A percentile compares a stretch with the other conserved stretches of the same genome.
Evolutionary conservation across 2,113 vertebrate genomes (phyloP).

Genomic region (Tor tambroides): DNA sequence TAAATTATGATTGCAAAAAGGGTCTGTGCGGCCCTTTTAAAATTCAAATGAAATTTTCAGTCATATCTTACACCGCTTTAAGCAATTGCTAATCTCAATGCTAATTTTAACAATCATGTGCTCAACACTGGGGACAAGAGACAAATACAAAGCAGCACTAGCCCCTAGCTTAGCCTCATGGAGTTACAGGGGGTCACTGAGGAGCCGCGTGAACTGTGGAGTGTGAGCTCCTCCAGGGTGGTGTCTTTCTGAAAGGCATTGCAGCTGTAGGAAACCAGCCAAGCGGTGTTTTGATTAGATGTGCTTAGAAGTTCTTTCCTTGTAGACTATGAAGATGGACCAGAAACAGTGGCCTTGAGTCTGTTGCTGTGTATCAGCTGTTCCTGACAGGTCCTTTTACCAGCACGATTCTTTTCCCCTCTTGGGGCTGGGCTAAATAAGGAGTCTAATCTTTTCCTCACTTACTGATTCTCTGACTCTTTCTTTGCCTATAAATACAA

Average conservation of each 20-base stretch:
- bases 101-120: slow-evolving; percentile 53
- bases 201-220: not conserved
- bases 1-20: slow-evolving; percentile 38
- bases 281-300: slow-evolving; percentile 35
- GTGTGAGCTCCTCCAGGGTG: not conserved
- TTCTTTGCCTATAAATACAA: slow-evolving; percentile 16
- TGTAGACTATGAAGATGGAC: slow-evolving; percentile 17
- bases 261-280: not conserved
- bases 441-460: slow-evolving; percentile 19
- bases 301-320: slow-evolving; percentile 34
- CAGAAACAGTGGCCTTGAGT: slow-evolving; percentile 29
- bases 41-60: slow-evolving; percentile 52
- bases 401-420: slow-evolving; percentile 26
- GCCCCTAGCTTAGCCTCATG: not conserved
- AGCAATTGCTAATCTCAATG: slow-evolving; percentile 29
- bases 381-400: slow-evolving; percentile 45
- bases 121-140: slow-evolving; percentile 38
- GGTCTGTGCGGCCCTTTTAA: slow-evolving; percentile 29
- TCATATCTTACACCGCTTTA: slow-evolving; percentile 21
- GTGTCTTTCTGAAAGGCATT: slow-evolving; percentile 20
- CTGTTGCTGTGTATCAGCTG: slow-evolving; percentile 54
- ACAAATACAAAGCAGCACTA: slow-evolving; percentile 23
- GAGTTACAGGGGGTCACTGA: slow-evolving; percentile 17
- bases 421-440: slow-evolving; percentile 56
- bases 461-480: not conserved